Conservation (phyloP, 2,888 invertebrate species). For the Protula sp. region DNA sequence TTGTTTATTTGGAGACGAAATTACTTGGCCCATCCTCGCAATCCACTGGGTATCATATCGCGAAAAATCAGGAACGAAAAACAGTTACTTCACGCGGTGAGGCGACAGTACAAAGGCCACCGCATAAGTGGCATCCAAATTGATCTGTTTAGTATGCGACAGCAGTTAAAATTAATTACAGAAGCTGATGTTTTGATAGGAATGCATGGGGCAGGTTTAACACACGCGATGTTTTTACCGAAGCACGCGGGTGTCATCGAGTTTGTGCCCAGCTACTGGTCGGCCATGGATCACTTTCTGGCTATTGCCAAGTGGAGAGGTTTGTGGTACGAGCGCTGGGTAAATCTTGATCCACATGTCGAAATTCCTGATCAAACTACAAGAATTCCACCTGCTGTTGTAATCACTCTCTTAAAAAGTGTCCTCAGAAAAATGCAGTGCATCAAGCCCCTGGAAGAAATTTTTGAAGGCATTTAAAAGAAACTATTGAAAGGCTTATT, state of each 20-base stretch:
- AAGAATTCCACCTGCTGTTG: conserved; percentile 17
- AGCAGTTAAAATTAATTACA: conserved; percentile 37
- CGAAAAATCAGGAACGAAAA: conserved; percentile 49
- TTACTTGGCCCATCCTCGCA: conserved; percentile 50
- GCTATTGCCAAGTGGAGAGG: conserved; percentile 45
- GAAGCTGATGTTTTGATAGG: conserved; percentile 48
- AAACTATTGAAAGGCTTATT: too few relatives aligned
- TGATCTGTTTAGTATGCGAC: conserved; percentile 35
- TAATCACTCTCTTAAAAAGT: conserved; percentile 12
- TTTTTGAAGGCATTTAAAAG: too few relatives aligned
- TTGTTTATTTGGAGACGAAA: conserved; percentile 47
- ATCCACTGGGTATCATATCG: conserved; percentile 40
- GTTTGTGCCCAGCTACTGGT: conserved; percentile 38
- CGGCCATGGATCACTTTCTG: conserved; percentile 38
- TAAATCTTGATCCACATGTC: conserved; percentile 34
- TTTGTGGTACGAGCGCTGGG: conserved; percentile 42
- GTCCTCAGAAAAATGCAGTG: conserved; percentile 30
- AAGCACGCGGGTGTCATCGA: conserved; percentile 43
- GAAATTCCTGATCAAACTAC: conserved; percentile 20
- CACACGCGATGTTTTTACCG: conserved; percentile 46
- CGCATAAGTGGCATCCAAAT: conserved; percentile 36
- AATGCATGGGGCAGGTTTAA: conserved; percentile 52
- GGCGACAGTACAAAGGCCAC: conserved; percentile 25
- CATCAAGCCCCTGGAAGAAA: not conserved
- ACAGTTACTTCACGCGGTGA: conserved; percentile 35